phyloP scores from a whole-genome alignment of 53 echinoderm and acorn worm species.

The Zoroaster sp. region DNA sequence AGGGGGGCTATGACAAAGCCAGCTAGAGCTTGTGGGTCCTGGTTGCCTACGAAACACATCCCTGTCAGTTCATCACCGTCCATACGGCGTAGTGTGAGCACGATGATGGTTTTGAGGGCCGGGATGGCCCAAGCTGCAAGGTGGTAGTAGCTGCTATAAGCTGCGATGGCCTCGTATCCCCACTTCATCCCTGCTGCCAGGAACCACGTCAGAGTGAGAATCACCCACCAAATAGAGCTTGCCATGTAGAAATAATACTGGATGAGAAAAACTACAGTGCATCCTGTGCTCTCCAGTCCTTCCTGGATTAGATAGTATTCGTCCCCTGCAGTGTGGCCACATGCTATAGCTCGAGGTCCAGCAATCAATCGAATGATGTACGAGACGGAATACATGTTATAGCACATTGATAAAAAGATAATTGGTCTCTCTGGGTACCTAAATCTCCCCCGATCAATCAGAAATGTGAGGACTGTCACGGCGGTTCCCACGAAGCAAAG shows the following conservation, averaged over 20 bases:
- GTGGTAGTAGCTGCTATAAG: constrained; percentile 98
- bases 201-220: constrained; percentile 95
- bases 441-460: constrained; percentile 90
- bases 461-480: constrained; percentile 90
- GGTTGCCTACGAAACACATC: constrained; percentile 97
- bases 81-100: constrained; percentile 77
- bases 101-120: constrained; percentile 85
- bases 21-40: constrained; percentile 72
- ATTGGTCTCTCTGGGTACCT: constrained; percentile 95
- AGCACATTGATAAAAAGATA: constrained; percentile 96
- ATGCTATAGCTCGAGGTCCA: constrained; percentile 81
- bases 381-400: constrained; percentile 89
- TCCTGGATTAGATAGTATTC: constrained; percentile 86
- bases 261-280: constrained; percentile 92
- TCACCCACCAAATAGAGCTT: constrained; percentile 98
- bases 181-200: constrained; percentile 97
- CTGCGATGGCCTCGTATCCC: constrained; percentile 98
- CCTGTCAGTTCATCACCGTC: constrained; percentile 97
- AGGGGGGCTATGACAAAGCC: constrained; percentile 92
- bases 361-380: constrained; percentile 84
- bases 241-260: constrained; percentile 99
- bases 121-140: constrained; percentile 95
- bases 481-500: constrained; percentile 89
- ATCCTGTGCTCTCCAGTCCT: constrained; percentile 92
- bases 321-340: constrained; percentile 68